phyloP scores from a whole-genome alignment of 2,888 invertebrate species.

The Listrodromus nycthemerus region DNA sequence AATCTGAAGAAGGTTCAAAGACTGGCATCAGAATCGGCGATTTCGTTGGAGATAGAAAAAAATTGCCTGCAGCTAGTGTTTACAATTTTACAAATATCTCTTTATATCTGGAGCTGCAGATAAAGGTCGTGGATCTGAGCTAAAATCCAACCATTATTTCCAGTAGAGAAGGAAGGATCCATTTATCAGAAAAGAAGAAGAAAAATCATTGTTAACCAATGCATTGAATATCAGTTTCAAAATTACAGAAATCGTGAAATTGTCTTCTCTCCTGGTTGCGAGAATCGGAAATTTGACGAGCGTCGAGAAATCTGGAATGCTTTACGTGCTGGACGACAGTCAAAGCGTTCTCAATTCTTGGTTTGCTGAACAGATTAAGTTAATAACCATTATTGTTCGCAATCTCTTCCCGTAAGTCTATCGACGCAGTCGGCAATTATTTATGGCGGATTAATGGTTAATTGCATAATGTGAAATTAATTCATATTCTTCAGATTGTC shows the following conservation, averaged over 20 bases:
- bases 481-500: constrained; percentile 41
- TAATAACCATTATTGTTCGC: constrained; percentile 35
- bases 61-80: constrained; percentile 35
- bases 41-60: constrained; percentile 46
- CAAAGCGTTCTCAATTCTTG: constrained; percentile 40
- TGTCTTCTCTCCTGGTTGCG: constrained; percentile 21
- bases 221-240: neutral
- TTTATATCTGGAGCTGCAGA: constrained; percentile 40
- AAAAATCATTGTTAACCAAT: neutral
- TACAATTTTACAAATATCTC: constrained; percentile 50
- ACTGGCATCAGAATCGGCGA: constrained; percentile 22
- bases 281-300: constrained; percentile 41
- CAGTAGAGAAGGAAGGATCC: neutral
- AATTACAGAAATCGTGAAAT: constrained; percentile 30
- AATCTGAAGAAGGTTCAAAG: neutral
- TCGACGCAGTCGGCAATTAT: neutral
- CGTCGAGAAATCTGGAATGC: constrained; percentile 19
- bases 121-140: constrained; percentile 27
- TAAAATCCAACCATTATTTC: constrained; percentile 34
- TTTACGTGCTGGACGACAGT: constrained; percentile 59
- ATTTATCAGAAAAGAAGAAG: neutral
- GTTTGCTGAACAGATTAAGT: constrained; percentile 53
- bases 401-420: constrained; percentile 49
- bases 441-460: neutral
- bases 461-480: neutral